Evolutionary conservation across 2,888 invertebrate genomes (phyloP).

Genomic region (Drosophila mercatorum): DNA sequence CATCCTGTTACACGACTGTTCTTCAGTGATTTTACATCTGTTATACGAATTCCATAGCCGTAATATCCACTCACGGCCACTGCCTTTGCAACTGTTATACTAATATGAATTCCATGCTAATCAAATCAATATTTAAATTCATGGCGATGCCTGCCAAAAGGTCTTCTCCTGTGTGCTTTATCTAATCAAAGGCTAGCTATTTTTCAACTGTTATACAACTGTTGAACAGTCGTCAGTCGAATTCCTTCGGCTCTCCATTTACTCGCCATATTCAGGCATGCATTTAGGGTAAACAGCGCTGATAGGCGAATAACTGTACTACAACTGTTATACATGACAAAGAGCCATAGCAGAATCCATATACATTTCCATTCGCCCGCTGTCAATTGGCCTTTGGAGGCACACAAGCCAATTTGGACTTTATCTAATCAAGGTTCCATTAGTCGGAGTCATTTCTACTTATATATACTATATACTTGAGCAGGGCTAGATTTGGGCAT

Average conservation of each 20-base stretch:
- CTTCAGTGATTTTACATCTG: neutral
- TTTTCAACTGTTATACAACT: conserved; percentile 17
- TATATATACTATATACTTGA: conserved; percentile 2
- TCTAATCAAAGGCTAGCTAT: neutral
- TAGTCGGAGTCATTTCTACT: conserved; percentile 34
- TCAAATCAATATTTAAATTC: conserved; percentile 2
- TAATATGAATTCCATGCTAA: neutral
- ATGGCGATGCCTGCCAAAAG: neutral
- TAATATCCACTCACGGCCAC: neutral
- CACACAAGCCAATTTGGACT: conserved; percentile 17
- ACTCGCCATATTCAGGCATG: neutral
- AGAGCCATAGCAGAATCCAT: conserved; percentile 5
- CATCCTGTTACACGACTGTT: neutral
- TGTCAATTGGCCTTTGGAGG: conserved; percentile 13
- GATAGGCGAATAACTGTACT: conserved; percentile 3
- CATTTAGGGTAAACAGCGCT: conserved; percentile 5
- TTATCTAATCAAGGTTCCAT: conserved; percentile 51
- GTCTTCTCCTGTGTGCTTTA: neutral
- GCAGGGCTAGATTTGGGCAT: neutral
- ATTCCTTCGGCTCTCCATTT: neutral
- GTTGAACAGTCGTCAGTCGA: neutral
- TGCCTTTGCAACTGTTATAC: neutral
- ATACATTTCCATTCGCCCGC: conserved; percentile 14
- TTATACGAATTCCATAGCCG: neutral
- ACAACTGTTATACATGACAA: conserved; percentile 24